phyloP scores from a whole-genome alignment of 2,888 invertebrate species.

The Stegophylla sp. region DNA sequence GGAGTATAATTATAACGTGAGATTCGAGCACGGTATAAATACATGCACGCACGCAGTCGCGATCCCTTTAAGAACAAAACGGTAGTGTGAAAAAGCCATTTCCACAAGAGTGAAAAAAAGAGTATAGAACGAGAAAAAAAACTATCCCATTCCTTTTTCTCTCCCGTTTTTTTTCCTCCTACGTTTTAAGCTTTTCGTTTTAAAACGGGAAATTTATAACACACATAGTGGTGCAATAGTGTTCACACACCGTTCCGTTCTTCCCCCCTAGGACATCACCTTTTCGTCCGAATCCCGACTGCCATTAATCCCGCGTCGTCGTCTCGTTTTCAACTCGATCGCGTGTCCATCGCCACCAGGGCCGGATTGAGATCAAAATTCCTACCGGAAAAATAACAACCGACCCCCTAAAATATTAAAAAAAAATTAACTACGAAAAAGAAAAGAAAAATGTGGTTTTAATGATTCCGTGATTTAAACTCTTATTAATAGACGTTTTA shows the following conservation, averaged over 20 bases:
- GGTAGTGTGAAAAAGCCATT: conserved; percentile 30
- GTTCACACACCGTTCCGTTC: neutral
- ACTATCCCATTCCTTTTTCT: neutral
- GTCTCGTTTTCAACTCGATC: conserved; percentile 38
- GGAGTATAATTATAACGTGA: too few relatives aligned
- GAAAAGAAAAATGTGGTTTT: too few relatives aligned
- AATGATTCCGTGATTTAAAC: too few relatives aligned
- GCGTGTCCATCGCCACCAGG: conserved; percentile 23
- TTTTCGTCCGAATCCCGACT: conserved; percentile 29
- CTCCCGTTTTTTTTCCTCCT: too few relatives aligned
- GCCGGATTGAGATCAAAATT: too few relatives aligned
- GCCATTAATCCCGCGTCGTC: conserved; percentile 48
- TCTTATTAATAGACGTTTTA: too few relatives aligned
- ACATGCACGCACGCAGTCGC: neutral
- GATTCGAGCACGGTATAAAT: too few relatives aligned
- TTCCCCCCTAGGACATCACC: neutral
- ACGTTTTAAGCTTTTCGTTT: conserved; percentile 21
- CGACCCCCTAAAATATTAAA: too few relatives aligned
- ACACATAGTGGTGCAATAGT: too few relatives aligned
- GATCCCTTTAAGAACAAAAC: neutral
- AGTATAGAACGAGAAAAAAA: conserved; percentile 8
- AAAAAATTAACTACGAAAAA: too few relatives aligned
- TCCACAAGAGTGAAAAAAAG: conserved; percentile 2
- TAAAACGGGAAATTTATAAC: conserved; percentile 46
- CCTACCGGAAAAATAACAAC: too few relatives aligned